A percentile compares a stretch with the other conserved stretches of the same genome.
These are phyloP conservation scores for Salpingus planirostris DNA, from an alignment of 2,888 invertebrate genomes.

Conservation along the genomic window DNA sequence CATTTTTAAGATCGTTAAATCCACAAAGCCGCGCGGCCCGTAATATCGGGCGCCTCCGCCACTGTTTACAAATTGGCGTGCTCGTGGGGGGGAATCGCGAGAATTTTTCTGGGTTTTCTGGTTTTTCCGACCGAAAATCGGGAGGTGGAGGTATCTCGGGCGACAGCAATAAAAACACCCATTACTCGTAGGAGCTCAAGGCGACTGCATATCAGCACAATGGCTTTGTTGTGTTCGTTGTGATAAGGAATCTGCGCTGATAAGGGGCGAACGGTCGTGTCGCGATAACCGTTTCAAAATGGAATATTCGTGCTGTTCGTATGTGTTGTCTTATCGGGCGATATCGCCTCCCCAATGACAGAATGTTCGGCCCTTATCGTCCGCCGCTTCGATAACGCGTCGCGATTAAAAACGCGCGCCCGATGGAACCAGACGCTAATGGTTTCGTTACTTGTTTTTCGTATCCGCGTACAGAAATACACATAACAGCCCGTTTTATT, in stretches of 20 bases:
- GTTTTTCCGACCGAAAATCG: too few relatives aligned
- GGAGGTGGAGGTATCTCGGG: too few relatives aligned
- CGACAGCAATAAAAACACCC: conserved; percentile 15
- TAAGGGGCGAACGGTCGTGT: conserved; percentile 36
- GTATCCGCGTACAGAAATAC: conserved; percentile 8
- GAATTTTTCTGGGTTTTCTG: too few relatives aligned
- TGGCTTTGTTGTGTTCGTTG: conserved; percentile 36
- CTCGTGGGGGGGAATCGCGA: too few relatives aligned
- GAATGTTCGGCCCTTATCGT: conserved; percentile 24
- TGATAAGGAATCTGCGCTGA: conserved; percentile 37
- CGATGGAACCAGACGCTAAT: conserved; percentile 14
- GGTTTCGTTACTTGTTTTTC: conserved; percentile 15
- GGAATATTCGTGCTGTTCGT: conserved; percentile 43
- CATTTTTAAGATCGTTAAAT: conserved; percentile 14
- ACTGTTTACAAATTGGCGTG: conserved; percentile 5
- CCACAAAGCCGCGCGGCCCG: conserved; percentile 7
- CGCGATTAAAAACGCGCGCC: conserved; percentile 14
- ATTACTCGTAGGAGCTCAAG: conserved; percentile 20
- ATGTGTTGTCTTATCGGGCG: conserved; percentile 33
- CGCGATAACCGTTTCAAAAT: conserved; percentile 41
- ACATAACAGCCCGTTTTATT: conserved; percentile 10
- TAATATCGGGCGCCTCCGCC: conserved; percentile 3
- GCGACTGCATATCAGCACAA: conserved; percentile 27
- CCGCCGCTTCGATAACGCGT: conserved; percentile 11
- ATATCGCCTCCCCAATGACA: conserved; percentile 36